Conservation (phyloP, 2,797 vertebrate species). For the Balearica regulorum region DNA sequence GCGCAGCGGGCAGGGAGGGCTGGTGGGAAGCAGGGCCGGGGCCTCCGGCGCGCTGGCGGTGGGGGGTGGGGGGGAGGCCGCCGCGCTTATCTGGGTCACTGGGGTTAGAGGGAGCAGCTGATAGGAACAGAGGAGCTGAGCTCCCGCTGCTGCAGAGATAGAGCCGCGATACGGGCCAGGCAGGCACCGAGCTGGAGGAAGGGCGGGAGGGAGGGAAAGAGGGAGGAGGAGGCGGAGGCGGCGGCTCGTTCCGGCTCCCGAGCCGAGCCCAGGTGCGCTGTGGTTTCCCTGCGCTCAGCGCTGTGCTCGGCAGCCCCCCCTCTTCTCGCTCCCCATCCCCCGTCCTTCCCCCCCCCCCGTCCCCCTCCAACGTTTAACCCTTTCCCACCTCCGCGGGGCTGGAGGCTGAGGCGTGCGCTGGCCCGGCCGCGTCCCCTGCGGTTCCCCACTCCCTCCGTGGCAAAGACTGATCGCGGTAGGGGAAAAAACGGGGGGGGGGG, state of each 20-base stretch:
- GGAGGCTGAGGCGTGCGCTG: slow-evolving; percentile 5
- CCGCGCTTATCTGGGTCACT: slow-evolving; percentile 40
- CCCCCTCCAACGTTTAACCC: slow-evolving; percentile 12
- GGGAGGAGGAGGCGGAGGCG: background rate
- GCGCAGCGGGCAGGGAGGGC: background rate
- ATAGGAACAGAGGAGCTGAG: background rate
- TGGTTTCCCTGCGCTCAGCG: slow-evolving; percentile 19
- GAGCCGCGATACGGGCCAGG: background rate
- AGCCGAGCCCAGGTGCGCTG: slow-evolving; percentile 30
- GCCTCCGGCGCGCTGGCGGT: background rate
- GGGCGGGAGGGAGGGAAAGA: background rate
- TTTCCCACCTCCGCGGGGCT: background rate
- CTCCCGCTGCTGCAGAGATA: slow-evolving; percentile 11
- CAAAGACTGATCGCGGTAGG: background rate
- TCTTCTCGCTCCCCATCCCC: background rate
- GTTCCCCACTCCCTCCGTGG: slow-evolving; percentile 19
- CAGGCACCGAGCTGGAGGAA: background rate
- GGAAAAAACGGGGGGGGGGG: background rate
- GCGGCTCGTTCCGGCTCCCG: slow-evolving; percentile 41
- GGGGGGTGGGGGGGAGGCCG: background rate
- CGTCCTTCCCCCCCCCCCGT: background rate
- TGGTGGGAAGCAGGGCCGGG: background rate
- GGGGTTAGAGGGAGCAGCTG: slow-evolving; percentile 32
- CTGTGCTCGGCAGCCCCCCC: background rate
- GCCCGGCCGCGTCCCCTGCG: background rate